A percentile compares a stretch with the other conserved stretches of the same genome.
These are phyloP conservation scores for Platygyra sinensis DNA, from an alignment of 64 coral and sea anemone genomes.

Conservation along the genomic window DNA sequence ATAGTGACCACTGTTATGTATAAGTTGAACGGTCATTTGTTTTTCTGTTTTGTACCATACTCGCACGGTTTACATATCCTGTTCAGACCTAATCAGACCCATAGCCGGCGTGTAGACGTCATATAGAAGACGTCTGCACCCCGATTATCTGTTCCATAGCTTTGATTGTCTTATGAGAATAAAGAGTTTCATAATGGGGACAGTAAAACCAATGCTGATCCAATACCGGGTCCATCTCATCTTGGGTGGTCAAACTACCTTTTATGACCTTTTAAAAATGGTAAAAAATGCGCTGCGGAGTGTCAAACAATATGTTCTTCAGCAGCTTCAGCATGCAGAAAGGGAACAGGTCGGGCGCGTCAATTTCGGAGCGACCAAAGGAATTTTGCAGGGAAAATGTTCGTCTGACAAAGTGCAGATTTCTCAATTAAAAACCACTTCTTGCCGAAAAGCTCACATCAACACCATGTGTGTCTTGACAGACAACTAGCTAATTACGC, in stretches of 20 bases:
- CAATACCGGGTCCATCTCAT: neutral
- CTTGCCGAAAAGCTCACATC: neutral
- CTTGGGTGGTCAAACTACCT: slow-evolving; percentile 3
- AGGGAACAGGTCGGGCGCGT: neutral
- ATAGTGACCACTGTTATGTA: no score
- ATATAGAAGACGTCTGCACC: no score
- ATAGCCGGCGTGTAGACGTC: no score
- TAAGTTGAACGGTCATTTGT: no score
- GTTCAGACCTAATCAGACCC: no score
- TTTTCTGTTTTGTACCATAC: no score
- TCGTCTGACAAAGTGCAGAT: neutral
- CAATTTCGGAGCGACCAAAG: neutral
- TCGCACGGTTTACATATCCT: no score
- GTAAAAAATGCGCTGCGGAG: neutral
- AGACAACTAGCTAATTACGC: neutral
- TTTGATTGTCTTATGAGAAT: no score
- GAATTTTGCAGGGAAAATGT: neutral
- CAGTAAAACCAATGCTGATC: neutral
- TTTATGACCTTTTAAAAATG: neutral
- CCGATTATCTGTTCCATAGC: no score
- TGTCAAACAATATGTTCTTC: neutral
- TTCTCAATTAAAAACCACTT: neutral
- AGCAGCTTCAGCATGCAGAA: neutral
- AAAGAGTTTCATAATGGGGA: no score
- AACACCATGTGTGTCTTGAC: slow-evolving; percentile 7